A percentile compares a stretch with the other conserved stretches of the same genome.
Conservation (phyloP, 2,113 vertebrate genomes). For the Zosterops borbonicus region DNA sequence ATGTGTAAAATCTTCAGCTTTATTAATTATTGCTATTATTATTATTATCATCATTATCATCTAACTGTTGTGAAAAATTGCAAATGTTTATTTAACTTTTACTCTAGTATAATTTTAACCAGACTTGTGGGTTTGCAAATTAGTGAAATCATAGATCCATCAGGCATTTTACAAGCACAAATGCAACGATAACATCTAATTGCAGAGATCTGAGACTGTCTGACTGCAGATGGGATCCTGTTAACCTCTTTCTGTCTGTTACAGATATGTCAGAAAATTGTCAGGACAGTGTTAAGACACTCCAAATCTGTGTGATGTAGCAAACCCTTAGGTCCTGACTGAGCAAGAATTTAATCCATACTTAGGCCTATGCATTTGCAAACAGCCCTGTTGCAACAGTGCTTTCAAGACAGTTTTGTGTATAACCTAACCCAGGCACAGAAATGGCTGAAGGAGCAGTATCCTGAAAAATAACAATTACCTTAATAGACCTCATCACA, state of each 20-base stretch:
- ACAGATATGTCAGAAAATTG: background rate
- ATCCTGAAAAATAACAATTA: background rate
- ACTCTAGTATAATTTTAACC: constrained; percentile 2
- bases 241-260: constrained; percentile 40
- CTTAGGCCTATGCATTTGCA: background rate
- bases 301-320: background rate
- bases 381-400: background rate
- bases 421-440: background rate
- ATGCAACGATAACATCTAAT: constrained; percentile 55
- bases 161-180: constrained; percentile 43
- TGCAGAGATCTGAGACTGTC: constrained; percentile 48
- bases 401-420: background rate
- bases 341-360: background rate
- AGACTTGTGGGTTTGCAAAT: constrained; percentile 35
- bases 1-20: background rate
- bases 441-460: background rate
- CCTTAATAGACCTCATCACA: background rate
- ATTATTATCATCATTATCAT: background rate
- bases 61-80: background rate
- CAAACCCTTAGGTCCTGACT: background rate
- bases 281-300: background rate
- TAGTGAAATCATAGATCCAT: constrained; percentile 46
- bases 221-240: constrained; percentile 27
- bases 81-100: constrained; percentile 31
- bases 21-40: background rate